Evolutionary conservation across 1,140 invertebrate genomes (phyloP).

Genomic region (Pollicipes pollicipes): DNA sequence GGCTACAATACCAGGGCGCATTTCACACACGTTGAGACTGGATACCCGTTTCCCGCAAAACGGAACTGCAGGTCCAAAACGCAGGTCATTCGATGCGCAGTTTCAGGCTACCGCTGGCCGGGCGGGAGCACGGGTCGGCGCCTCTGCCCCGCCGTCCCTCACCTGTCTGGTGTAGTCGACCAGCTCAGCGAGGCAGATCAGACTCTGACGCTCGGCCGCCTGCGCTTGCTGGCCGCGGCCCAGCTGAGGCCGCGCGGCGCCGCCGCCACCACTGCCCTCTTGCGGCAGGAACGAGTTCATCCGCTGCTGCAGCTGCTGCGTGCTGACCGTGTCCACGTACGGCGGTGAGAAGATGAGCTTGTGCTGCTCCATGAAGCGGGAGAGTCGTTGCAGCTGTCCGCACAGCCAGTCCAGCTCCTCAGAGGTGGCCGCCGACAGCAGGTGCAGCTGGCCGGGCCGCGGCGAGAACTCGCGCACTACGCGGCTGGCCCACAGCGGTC

Average conservation of each 20-base stretch:
- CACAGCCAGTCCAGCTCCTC: slow-evolving; percentile 17
- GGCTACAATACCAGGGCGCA: too few relatives aligned
- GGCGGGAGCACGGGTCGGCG: too few relatives aligned
- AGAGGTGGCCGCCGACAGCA: slow-evolving; percentile 13
- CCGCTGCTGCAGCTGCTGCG: slow-evolving; percentile 1
- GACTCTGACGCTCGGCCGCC: slow-evolving; percentile 47
- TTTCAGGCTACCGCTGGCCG: too few relatives aligned
- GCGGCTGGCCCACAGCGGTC: slow-evolving; percentile 51
- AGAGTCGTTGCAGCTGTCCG: slow-evolving; percentile 15
- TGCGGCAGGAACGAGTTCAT: slow-evolving; percentile 3
- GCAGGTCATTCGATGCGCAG: too few relatives aligned
- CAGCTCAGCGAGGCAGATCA: slow-evolving; percentile 56
- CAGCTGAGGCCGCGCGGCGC: slow-evolving; percentile 10
- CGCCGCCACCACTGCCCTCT: slow-evolving; percentile 1
- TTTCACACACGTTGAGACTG: too few relatives aligned
- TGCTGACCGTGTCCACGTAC: neutral
- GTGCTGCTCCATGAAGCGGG: slow-evolving; percentile 13
- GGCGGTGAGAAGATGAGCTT: slow-evolving; percentile 4
- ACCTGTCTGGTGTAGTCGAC: slow-evolving; percentile 36
- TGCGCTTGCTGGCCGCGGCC: slow-evolving; percentile 24
- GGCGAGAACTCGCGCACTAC: slow-evolving; percentile 17
- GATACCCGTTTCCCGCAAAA: too few relatives aligned
- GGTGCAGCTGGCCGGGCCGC: slow-evolving; percentile 9
- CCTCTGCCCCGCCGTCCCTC: too few relatives aligned
- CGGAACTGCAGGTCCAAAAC: too few relatives aligned